Evolutionary conservation across 2,888 invertebrate species (phyloP).

Genomic region (Bombylius major): DNA sequence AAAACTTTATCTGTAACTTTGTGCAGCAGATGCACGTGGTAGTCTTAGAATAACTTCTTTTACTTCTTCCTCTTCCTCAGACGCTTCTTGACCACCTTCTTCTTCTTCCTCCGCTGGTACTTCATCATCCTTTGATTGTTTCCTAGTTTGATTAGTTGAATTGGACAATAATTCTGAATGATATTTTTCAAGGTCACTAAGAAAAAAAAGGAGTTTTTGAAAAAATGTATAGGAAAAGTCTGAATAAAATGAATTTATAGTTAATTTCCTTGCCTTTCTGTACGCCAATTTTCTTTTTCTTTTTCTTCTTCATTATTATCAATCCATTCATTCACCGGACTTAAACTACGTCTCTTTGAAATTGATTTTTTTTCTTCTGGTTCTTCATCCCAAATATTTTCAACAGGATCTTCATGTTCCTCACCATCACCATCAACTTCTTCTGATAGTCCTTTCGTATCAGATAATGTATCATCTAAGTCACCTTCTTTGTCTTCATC

Average conservation of each 20-base stretch:
- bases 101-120: constrained; percentile 1
- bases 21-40: constrained; percentile 11
- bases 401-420: constrained; percentile 32
- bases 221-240: not conserved
- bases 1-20: not conserved
- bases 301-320: not conserved
- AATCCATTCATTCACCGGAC: not conserved
- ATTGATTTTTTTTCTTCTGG: constrained; percentile 24
- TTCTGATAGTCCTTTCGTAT: constrained; percentile 3
- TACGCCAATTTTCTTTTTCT: constrained; percentile 7
- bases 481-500: constrained; percentile 13
- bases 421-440: constrained; percentile 12
- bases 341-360: not conserved
- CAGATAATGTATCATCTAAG: not conserved
- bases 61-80: constrained; percentile 16
- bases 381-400: constrained; percentile 39
- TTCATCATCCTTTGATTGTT: not conserved
- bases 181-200: not conserved
- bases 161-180: not conserved
- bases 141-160: not conserved
- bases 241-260: not conserved
- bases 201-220: not conserved
- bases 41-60: constrained; percentile 17
- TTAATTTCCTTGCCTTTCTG: constrained; percentile 6
- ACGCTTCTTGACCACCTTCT: constrained; percentile 11